Percentiles rank a stretch among this genome's conserved stretches.
These are phyloP conservation scores for Cynopterus sphinx DNA, from an alignment of 2,797 vertebrate species.

Conservation along the genomic window DNA sequence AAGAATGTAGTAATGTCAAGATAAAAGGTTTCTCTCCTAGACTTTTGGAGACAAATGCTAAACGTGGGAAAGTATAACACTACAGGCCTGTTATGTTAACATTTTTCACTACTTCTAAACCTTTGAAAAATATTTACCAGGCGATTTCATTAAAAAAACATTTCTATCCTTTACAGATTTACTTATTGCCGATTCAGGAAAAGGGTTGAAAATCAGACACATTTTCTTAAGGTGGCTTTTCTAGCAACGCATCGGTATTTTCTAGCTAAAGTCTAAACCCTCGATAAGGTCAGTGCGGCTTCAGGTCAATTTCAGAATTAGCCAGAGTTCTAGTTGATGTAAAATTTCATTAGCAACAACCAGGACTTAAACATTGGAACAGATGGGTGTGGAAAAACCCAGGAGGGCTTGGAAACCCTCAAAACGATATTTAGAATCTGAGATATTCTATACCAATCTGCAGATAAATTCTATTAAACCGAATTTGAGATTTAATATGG, in stretches of 20 bases:
- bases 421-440: background rate
- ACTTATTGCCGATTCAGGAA: background rate
- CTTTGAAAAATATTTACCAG: constrained; percentile 61
- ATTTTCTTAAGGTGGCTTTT: constrained; percentile 28
- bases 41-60: constrained; percentile 55
- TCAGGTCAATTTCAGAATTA: constrained; percentile 37
- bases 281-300: background rate
- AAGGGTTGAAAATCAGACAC: background rate
- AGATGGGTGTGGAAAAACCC: background rate
- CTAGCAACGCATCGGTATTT: background rate
- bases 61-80: background rate
- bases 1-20: constrained; percentile 44
- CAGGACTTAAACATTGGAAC: background rate
- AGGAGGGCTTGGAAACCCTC: background rate
- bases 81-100: background rate
- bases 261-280: background rate
- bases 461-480: background rate
- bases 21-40: constrained; percentile 57
- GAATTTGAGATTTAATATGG: background rate
- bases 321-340: background rate
- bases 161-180: constrained; percentile 32
- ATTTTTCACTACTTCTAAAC: constrained; percentile 16
- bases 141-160: constrained; percentile 28
- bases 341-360: background rate
- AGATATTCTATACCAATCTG: background rate